phyloP scores from a whole-genome alignment of 35 echinoderm and acorn worm genomes.

The Hemicentrotus pulcherrimus region DNA sequence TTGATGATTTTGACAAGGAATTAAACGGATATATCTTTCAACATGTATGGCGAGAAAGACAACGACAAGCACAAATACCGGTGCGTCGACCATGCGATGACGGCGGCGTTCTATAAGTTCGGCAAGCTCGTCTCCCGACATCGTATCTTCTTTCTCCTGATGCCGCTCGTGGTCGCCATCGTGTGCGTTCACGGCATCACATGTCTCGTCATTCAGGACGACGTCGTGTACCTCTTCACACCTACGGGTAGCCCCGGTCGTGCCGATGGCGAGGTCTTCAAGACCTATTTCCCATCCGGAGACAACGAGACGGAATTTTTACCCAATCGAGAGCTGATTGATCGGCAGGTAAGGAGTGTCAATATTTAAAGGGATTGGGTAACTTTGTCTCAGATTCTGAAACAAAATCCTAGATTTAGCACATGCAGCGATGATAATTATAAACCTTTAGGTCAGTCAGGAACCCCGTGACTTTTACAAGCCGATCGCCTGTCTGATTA shows the following conservation, averaged over 20 bases:
- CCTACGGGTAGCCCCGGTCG: conserved; percentile 66
- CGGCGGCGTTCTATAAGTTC: conserved; percentile 65
- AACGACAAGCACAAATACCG: neutral
- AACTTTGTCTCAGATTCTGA: no score
- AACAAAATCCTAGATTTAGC: no score
- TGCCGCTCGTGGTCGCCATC: conserved; percentile 64
- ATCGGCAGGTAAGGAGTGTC: neutral
- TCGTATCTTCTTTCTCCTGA: conserved; percentile 75
- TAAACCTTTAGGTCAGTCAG: no score
- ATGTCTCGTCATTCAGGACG: conserved; percentile 20
- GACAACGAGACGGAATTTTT: conserved; percentile 78
- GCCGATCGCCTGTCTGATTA: no score
- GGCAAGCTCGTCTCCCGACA: conserved; percentile 77
- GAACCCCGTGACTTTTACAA: no score
- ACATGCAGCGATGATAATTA: no score
- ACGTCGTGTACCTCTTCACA: conserved; percentile 82
- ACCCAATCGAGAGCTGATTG: conserved; percentile 74
- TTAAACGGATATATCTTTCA: neutral
- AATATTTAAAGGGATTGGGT: no score
- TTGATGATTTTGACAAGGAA: neutral
- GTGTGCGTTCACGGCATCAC: conserved; percentile 58
- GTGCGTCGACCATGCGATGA: conserved; percentile 79
- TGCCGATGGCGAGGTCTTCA: conserved; percentile 49
- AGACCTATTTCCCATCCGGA: conserved; percentile 61
- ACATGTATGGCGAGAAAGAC: neutral